Percentiles rank a stretch among this genome's conserved stretches.
Conservation (phyloP, 2,113 vertebrate species). For the Conger conger region DNA sequence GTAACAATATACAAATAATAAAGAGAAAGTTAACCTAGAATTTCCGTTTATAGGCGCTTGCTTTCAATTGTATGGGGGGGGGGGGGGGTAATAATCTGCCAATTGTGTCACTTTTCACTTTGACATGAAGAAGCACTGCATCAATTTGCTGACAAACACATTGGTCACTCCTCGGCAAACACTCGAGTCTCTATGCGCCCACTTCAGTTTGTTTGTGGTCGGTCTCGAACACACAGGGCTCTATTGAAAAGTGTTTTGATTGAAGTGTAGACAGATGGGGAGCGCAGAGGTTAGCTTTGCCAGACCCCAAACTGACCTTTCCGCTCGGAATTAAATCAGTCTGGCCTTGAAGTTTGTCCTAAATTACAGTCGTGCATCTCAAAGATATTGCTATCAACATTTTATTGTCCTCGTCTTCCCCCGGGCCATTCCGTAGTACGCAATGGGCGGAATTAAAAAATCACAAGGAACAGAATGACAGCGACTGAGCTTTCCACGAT, state of each 20-base stretch:
- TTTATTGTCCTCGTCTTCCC: constrained; percentile 55
- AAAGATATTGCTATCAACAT: constrained; percentile 57
- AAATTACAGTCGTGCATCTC: constrained; percentile 62
- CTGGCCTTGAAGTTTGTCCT: constrained; percentile 57
- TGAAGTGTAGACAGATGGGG: constrained; percentile 59
- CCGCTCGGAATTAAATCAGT: constrained; percentile 62
- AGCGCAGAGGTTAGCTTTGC: constrained; percentile 61
- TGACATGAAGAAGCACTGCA: background rate
- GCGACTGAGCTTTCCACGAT: background rate
- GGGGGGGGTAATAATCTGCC: background rate
- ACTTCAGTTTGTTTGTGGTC: constrained; percentile 55
- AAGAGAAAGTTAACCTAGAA: background rate
- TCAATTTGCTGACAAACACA: constrained; percentile 24
- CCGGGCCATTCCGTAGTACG: background rate
- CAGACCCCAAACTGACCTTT: constrained; percentile 65
- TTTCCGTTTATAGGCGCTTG: background rate
- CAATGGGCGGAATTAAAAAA: background rate
- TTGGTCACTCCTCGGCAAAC: constrained; percentile 19
- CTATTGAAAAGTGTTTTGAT: constrained; percentile 61
- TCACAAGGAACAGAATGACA: background rate
- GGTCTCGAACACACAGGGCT: constrained; percentile 63
- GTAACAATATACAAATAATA: background rate
- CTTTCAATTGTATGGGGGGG: background rate
- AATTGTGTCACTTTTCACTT: constrained; percentile 25
- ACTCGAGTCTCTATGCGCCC: constrained; percentile 25